A percentile compares a stretch with the other conserved stretches of the same genome.
phyloP scores from a whole-genome alignment of 2,888 invertebrate species.

The Candidula unifasciata region DNA sequence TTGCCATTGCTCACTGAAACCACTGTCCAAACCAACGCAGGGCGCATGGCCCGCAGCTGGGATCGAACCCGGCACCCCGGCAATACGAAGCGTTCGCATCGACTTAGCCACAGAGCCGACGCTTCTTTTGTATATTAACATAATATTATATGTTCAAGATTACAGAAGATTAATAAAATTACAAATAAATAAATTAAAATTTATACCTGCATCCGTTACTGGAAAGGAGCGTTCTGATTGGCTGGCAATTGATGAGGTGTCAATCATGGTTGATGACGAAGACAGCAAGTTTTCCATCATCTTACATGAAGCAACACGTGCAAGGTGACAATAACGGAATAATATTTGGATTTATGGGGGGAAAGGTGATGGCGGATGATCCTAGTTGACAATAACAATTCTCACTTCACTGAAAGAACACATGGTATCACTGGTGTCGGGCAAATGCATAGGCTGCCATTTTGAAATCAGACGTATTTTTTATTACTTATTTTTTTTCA shows the following conservation, averaged over 20 bases:
- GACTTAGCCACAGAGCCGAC: no score
- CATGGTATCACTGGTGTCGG: neutral
- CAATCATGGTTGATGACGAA: conserved; percentile 48
- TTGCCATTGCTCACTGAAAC: no score
- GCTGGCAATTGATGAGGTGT: conserved; percentile 28
- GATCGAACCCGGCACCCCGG: no score
- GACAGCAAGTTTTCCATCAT: conserved; percentile 48
- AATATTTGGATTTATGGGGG: neutral
- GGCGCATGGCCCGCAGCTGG: no score
- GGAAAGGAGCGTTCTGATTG: conserved; percentile 35
- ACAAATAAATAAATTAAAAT: neutral
- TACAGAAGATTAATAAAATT: neutral
- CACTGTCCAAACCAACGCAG: no score
- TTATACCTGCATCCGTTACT: conserved; percentile 38
- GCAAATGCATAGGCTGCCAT: conserved; percentile 14
- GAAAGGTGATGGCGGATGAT: neutral
- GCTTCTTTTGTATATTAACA: no score
- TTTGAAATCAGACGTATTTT: neutral
- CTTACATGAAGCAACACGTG: neutral
- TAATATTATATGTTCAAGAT: no score
- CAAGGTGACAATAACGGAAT: neutral
- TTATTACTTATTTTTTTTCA: neutral
- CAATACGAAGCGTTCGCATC: no score
- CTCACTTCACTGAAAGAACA: neutral
- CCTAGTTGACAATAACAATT: neutral